These are phyloP conservation scores for Halotydeus destructor DNA, from an alignment of 1,140 invertebrate species.

Conservation along the genomic window DNA sequence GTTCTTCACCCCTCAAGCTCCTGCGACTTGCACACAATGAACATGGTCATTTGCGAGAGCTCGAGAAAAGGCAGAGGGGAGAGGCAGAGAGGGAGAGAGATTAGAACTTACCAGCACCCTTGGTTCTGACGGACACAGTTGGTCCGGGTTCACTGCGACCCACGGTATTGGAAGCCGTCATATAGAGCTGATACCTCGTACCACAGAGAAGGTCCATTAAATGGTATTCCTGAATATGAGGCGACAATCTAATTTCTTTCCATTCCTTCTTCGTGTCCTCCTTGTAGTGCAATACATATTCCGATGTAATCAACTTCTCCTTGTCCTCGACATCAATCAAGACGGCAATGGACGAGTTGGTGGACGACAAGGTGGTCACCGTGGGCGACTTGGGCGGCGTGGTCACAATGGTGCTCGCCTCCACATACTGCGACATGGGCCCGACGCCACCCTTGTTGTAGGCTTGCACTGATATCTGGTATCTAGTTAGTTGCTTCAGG, in stretches of 20 bases:
- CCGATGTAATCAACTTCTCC: conserved; percentile 15
- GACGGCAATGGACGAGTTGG: neutral
- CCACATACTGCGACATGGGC: conserved; percentile 43
- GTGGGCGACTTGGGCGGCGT: conserved; percentile 1
- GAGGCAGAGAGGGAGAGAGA: too few species aligned
- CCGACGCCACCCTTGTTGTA: conserved; percentile 82
- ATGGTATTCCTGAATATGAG: conserved; percentile 40
- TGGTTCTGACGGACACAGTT: conserved; percentile 10
- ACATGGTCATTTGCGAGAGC: too few species aligned
- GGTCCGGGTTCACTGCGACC: conserved; percentile 59
- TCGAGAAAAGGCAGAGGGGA: too few species aligned
- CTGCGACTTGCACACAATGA: too few species aligned
- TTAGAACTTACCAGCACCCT: conserved; percentile 14
- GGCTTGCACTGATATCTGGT: conserved; percentile 56
- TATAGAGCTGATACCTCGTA: conserved; percentile 61
- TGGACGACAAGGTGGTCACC: neutral
- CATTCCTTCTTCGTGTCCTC: conserved; percentile 23
- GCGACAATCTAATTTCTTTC: conserved; percentile 37
- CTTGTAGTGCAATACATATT: conserved; percentile 1
- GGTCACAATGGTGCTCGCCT: conserved; percentile 1
- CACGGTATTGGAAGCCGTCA: conserved; percentile 68
- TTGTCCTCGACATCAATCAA: neutral
- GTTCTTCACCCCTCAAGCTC: too few species aligned
- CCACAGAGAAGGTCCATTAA: conserved; percentile 57
- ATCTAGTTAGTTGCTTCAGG: conserved; percentile 13